A percentile compares a stretch with the other conserved stretches of the same genome.
phyloP scores from a whole-genome alignment of 2,888 invertebrate species.

The Tromatobia lineatoria region DNA sequence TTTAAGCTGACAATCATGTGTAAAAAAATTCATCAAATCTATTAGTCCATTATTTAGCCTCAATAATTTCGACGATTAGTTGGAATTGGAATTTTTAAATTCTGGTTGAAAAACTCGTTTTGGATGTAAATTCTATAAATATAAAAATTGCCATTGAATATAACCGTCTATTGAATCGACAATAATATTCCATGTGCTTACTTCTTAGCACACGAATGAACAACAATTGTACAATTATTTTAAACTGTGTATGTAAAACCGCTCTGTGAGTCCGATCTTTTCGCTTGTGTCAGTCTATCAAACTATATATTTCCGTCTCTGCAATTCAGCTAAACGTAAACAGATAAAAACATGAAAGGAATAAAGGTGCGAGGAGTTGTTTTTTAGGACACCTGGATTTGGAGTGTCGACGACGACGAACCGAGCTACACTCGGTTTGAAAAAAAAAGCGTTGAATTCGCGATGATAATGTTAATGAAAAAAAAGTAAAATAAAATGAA shows the following conservation, averaged over 20 bases:
- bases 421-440: background rate
- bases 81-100: no score
- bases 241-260: conserved; percentile 25
- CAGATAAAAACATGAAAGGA: conserved; percentile 18
- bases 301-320: conserved; percentile 18
- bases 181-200: background rate
- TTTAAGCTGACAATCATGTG: background rate
- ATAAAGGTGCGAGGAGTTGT: conserved; percentile 83
- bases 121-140: background rate
- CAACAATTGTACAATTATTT: conserved; percentile 6
- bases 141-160: background rate
- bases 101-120: no score
- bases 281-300: conserved; percentile 50
- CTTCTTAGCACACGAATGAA: background rate
- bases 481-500: background rate
- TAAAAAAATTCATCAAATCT: background rate
- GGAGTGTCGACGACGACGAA: background rate
- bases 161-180: background rate
- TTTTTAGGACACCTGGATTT: conserved; percentile 24
- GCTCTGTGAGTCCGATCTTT: conserved; percentile 61
- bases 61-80: no score
- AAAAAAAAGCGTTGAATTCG: background rate
- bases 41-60: background rate
- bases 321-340: conserved; percentile 11
- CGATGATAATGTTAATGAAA: conserved; percentile 1